Evolutionary conservation across 2,797 vertebrate species (phyloP), one percentile per base, ranked within the genome.

Genomic region (Rachycentron canadum): DNA sequence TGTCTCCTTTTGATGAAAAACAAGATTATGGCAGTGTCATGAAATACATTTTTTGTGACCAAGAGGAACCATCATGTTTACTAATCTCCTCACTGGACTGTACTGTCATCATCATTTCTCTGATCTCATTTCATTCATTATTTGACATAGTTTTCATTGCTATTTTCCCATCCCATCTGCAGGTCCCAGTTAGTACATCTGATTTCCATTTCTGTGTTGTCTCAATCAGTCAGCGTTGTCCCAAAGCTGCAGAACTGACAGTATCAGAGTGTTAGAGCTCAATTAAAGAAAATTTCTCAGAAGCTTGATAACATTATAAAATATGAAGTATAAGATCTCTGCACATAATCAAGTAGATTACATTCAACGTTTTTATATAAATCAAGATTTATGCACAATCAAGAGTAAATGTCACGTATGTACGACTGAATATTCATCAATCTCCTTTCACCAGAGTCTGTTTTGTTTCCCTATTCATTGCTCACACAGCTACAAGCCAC

Each of bases 241-340:
- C 32, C 36, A 68, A 13, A 59, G 40, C 78, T 53, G 38, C 50
- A 63, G 25, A 59, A 19, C 53, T 73, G 71, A 65, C 67, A 65
- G 41, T 47, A 77, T 19, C 40, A 26, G 41, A 58, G 25, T 36
- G 40, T 5, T 56, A 28, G 60, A 69, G 67, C 52, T 78, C 63
- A 77, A 72, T 70, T 65, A 21, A 53, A 50, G 59, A 36, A 47
- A 49, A 76, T 50, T 78, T 69, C 7, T 47, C 43, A 47, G 43
- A 47, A 10, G 43, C 3, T 14, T 41, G 32, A 73, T 30, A 28
- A 49, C 9, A n/a, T 32, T 57, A 26, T 67, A 56, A 34, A 21
- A 26, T 30, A 34, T 32, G 34, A 21, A 56, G 16, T 16, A 41
- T 49, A n/a, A n/a, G n/a, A n/a, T n/a, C 43, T 47, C 17, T 53